A percentile compares a stretch with the other conserved stretches of the same genome.
Conservation (phyloP, 2,113 vertebrate genomes). For the Aythya baeri region DNA sequence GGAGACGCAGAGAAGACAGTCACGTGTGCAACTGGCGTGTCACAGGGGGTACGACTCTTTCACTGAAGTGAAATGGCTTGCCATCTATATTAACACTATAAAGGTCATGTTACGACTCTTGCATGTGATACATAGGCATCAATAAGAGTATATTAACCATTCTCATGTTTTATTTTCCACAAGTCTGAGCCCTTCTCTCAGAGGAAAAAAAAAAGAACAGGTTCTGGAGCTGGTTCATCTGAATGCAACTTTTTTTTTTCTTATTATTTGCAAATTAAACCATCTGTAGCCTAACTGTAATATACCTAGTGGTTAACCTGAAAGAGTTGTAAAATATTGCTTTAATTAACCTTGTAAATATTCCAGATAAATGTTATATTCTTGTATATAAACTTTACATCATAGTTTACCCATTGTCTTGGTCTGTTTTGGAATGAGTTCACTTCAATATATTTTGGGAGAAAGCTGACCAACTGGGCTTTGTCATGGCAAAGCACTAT, state of each 20-base stretch:
- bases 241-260: constrained; percentile 53
- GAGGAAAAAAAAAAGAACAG: not conserved
- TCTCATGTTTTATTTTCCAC: constrained; percentile 48
- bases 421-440: constrained; percentile 28
- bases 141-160: constrained; percentile 63
- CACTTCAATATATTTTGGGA: not conserved
- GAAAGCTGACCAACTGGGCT: not conserved
- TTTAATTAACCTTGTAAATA: constrained; percentile 94
- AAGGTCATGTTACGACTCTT: constrained; percentile 11
- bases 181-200: constrained; percentile 10
- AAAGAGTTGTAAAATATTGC: constrained; percentile 86
- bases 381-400: constrained; percentile 87
- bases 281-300: constrained; percentile 77
- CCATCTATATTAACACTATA: not conserved
- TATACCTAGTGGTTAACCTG: constrained; percentile 78
- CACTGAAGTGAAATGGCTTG: not conserved
- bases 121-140: constrained; percentile 61
- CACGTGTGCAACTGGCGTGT: not conserved
- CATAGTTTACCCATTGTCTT: constrained; percentile 62
- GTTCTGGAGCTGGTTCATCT: constrained; percentile 54
- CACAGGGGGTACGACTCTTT: not conserved
- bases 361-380: constrained; percentile 89
- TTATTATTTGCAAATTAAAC: constrained; percentile 69
- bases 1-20: constrained; percentile 56
- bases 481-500: not conserved